Evolutionary conservation across 2,797 vertebrate genomes (phyloP).

Genomic region (Prunella strophiata): DNA sequence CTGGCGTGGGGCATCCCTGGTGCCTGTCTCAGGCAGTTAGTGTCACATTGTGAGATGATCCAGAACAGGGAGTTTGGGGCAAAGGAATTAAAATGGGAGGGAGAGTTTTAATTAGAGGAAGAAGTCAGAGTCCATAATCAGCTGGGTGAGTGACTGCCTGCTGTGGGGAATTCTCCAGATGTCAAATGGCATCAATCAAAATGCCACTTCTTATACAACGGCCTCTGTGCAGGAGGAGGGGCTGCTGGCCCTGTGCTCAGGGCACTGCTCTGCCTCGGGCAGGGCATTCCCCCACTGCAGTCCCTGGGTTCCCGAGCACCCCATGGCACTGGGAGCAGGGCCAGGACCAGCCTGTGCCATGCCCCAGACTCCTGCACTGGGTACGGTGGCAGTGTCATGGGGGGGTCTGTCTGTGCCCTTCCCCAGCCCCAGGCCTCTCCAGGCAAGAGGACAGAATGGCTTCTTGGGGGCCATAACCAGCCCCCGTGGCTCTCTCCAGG

Average conservation of each 20-base stretch:
- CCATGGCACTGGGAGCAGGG: background rate
- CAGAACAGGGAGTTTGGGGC: background rate
- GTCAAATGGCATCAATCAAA: slow-evolving; percentile 60
- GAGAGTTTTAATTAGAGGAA: slow-evolving; percentile 57
- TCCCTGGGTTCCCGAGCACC: accelerated
- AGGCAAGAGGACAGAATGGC: background rate
- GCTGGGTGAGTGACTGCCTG: slow-evolving; percentile 2
- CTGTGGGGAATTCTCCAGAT: slow-evolving; percentile 39
- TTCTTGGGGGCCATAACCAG: background rate
- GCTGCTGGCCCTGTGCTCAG: background rate
- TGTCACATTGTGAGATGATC: background rate
- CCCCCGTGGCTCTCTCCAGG: background rate
- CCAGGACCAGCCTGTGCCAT: background rate
- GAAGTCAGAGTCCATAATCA: background rate
- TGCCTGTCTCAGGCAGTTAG: background rate
- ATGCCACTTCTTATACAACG: background rate
- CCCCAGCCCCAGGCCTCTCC: no score
- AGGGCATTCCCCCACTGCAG: background rate
- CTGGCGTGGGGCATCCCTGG: background rate
- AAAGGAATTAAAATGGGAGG: slow-evolving; percentile 34
- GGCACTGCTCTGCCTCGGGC: background rate
- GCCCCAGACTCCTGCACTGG: background rate
- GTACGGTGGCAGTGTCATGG: accelerated
- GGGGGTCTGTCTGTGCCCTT: no score
- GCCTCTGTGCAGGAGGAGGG: background rate